Evolutionary conservation across 2,797 vertebrate species (phyloP).

Genomic region (Epinephelus malabaricus): DNA sequence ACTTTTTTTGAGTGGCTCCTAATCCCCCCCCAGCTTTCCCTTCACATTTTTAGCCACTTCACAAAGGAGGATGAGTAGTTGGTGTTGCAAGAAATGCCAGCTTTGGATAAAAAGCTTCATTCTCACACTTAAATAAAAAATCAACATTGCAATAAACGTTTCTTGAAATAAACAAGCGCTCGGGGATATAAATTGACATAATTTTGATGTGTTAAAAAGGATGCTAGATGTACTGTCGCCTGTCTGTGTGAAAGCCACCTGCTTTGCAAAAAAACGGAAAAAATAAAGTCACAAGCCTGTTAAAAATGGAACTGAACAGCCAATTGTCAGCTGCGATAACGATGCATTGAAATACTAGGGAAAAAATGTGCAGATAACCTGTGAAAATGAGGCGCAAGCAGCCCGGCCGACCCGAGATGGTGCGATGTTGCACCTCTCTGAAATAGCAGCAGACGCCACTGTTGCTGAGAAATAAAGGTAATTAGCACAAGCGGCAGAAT

Average conservation of each 20-base stretch:
- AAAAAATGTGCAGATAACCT: conserved; percentile 42
- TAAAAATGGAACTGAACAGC: conserved; percentile 40
- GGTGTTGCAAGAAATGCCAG: conserved; percentile 7
- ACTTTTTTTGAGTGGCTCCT: conserved; percentile 20
- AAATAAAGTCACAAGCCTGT: conserved; percentile 3
- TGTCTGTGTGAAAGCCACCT: conserved; percentile 52
- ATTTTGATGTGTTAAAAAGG: conserved; percentile 18
- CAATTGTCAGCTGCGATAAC: conserved; percentile 34
- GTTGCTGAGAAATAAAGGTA: conserved; percentile 56
- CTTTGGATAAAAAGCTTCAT: neutral
- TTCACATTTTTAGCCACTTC: conserved; percentile 26
- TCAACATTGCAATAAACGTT: neutral
- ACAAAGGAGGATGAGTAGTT: conserved; percentile 27
- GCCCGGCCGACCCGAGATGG: conserved; percentile 50
- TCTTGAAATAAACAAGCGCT: neutral
- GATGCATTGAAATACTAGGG: conserved; percentile 1
- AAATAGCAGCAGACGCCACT: conserved; percentile 68
- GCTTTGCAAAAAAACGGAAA: conserved; percentile 23
- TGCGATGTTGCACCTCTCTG: conserved; percentile 64
- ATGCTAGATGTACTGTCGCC: conserved; percentile 22
- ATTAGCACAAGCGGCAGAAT: conserved; percentile 50
- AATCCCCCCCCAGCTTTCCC: conserved; percentile 25
- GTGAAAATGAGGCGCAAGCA: conserved; percentile 34
- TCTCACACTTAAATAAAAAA: neutral
- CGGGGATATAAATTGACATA: neutral